A percentile compares a stretch with the other conserved stretches of the same genome.
Conservation (phyloP, 2,797 vertebrate genomes). For the Mycteria americana region DNA sequence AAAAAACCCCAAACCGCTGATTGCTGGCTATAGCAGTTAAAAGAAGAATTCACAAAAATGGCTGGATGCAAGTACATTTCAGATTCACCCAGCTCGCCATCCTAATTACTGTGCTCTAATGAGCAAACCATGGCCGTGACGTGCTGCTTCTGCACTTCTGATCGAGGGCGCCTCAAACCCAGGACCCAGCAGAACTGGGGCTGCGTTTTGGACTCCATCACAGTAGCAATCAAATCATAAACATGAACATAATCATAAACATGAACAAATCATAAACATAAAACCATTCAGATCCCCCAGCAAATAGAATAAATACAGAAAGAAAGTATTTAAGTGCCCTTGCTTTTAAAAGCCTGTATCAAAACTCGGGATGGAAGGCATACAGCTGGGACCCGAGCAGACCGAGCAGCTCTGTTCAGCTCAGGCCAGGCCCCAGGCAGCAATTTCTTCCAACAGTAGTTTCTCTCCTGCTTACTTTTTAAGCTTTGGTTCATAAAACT, state of each 20-base stretch:
- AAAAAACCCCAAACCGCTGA: not conserved
- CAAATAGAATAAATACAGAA: not conserved
- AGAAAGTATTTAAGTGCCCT: not conserved
- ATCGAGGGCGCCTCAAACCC: not conserved
- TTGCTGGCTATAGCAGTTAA: not conserved
- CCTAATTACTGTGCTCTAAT: slow-evolving; percentile 1
- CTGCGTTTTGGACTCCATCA: not conserved
- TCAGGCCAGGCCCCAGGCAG: not conserved
- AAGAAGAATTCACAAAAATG: not conserved
- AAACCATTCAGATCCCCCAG: not conserved
- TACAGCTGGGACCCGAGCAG: not conserved
- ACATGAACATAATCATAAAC: not conserved
- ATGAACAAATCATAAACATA: not conserved
- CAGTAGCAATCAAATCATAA: not conserved
- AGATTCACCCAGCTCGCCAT: not conserved
- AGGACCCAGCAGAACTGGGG: not conserved
- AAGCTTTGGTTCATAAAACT: not conserved
- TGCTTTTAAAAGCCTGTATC: not conserved
- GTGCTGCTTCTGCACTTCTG: not conserved
- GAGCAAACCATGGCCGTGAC: not conserved
- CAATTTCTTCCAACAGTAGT: not conserved
- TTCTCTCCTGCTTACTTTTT: not conserved
- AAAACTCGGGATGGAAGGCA: not conserved
- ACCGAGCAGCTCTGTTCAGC: not conserved
- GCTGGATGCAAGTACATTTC: not conserved